Conservation (phyloP, 2,113 vertebrate genomes). For the Ciconia stormi region DNA sequence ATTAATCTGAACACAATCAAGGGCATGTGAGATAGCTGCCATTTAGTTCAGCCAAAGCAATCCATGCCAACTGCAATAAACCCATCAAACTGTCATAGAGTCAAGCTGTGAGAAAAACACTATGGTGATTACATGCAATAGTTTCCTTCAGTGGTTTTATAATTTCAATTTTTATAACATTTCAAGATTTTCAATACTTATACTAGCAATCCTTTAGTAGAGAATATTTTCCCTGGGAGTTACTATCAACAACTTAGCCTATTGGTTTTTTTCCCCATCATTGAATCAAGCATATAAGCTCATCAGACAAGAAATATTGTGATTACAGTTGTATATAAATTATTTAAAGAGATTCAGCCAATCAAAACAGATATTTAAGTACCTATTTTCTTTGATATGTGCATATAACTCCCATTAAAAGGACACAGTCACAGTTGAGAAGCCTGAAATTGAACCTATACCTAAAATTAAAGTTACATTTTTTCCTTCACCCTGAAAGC, state of each 20-base stretch:
- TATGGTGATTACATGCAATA: constrained; percentile 66
- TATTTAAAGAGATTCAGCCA: constrained; percentile 67
- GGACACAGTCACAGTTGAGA: constrained; percentile 40
- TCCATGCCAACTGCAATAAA: constrained; percentile 76
- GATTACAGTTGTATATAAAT: constrained; percentile 71
- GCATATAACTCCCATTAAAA: constrained; percentile 62
- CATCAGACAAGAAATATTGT: constrained; percentile 76
- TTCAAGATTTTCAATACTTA: constrained; percentile 76
- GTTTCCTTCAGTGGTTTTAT: constrained; percentile 75
- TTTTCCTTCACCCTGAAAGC: not conserved
- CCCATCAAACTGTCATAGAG: constrained; percentile 73
- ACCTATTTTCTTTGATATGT: constrained; percentile 59
- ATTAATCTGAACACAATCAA: constrained; percentile 75
- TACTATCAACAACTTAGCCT: constrained; percentile 73
- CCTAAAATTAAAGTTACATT: constrained; percentile 23
- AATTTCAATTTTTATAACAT: constrained; percentile 79
- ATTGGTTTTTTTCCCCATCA: constrained; percentile 77
- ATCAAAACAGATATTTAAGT: constrained; percentile 69
- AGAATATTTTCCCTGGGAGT: constrained; percentile 72
- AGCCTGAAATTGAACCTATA: constrained; percentile 58
- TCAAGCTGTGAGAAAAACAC: constrained; percentile 77
- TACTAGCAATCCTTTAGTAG: constrained; percentile 47
- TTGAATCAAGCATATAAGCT: constrained; percentile 71
- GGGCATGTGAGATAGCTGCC: constrained; percentile 66
- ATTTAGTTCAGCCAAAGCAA: constrained; percentile 73